phyloP scores from a whole-genome alignment of 2,113 vertebrate species.

The Apus apus region DNA sequence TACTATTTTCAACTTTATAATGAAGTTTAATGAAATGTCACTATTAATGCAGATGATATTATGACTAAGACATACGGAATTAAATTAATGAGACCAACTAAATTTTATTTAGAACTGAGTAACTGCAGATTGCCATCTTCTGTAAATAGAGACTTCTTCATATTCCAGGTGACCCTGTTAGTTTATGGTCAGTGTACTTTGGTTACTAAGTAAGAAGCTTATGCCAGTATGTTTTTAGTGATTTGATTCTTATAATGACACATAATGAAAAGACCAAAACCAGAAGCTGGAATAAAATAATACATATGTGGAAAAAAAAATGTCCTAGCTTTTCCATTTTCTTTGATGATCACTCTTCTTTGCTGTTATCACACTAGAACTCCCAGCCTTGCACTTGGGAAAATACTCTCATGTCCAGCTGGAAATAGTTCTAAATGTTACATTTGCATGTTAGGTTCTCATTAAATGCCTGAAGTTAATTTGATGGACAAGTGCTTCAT shows the following conservation, averaged over 20 bases:
- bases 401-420: not conserved
- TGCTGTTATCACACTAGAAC: not conserved
- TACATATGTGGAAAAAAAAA: not conserved
- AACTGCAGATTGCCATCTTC: not conserved
- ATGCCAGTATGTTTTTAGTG: not conserved
- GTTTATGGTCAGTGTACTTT: not conserved
- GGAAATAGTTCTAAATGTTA: not conserved
- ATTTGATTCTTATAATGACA: not conserved
- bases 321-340: not conserved
- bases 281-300: not conserved
- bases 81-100: not conserved
- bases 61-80: not conserved
- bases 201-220: not conserved
- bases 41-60: not conserved
- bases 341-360: not conserved
- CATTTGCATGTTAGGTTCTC: not conserved
- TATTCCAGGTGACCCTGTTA: not conserved
- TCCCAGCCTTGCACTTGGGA: not conserved
- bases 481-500: not conserved
- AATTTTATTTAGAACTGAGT: not conserved
- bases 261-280: not conserved
- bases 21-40: not conserved
- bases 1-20: not conserved
- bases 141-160: not conserved
- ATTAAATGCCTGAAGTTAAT: not conserved